A percentile compares a stretch with the other conserved stretches of the same genome.
phyloP scores from a whole-genome alignment of 2,888 invertebrate species.

The Dendrolimus houi region DNA sequence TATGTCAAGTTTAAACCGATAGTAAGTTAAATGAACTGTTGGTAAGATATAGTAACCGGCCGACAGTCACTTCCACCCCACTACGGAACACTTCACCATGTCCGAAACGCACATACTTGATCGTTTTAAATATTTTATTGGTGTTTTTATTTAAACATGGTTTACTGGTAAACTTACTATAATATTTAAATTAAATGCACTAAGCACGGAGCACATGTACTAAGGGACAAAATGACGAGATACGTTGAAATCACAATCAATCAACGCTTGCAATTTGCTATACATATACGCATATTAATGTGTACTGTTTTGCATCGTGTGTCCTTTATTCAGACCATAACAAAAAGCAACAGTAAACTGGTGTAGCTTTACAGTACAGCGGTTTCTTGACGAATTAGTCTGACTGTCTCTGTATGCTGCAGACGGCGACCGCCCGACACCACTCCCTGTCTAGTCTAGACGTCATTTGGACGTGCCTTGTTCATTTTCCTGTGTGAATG shows the following conservation, averaged over 20 bases:
- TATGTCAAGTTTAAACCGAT: too few species aligned
- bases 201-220: conserved; percentile 35
- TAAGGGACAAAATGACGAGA: conserved; percentile 41
- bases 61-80: too few species aligned
- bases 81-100: too few species aligned
- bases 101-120: too few species aligned
- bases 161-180: too few species aligned
- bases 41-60: too few species aligned
- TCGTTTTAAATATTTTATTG: too few species aligned
- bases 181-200: neutral
- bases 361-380: conserved; percentile 1
- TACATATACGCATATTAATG: too few species aligned
- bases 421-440: conserved; percentile 14
- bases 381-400: conserved; percentile 38
- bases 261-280: conserved; percentile 15
- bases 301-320: conserved; percentile 24
- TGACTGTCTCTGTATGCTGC: conserved; percentile 18
- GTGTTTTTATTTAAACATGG: too few species aligned
- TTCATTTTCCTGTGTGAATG: conserved; percentile 28
- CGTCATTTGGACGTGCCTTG: conserved; percentile 27
- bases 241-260: conserved; percentile 39
- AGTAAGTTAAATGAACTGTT: too few species aligned
- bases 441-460: conserved; percentile 24
- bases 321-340: conserved; percentile 23
- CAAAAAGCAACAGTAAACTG: conserved; percentile 18